Conservation (phyloP, 2,888 invertebrate species). For the Acleris cristana region DNA sequence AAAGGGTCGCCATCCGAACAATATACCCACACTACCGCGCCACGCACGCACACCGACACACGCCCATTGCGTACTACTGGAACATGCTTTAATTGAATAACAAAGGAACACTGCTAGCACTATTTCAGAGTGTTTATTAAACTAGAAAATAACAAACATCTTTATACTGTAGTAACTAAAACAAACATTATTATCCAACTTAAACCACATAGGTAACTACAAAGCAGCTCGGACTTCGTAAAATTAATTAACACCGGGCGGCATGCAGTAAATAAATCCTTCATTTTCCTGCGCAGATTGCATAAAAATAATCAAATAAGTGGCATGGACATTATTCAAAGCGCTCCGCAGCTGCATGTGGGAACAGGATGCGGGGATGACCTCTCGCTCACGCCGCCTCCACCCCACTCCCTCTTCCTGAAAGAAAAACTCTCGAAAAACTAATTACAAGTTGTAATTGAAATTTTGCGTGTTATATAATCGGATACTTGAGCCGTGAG, state of each 20-base stretch:
- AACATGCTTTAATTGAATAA: constrained; percentile 27
- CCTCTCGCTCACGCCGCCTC: constrained; percentile 61
- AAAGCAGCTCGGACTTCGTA: constrained; percentile 56
- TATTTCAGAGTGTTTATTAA: neutral
- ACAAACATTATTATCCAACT: constrained; percentile 24
- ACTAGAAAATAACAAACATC: neutral
- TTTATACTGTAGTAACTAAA: constrained; percentile 1
- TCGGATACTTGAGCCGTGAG: constrained; percentile 84
- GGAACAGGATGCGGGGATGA: constrained; percentile 50
- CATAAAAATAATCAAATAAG: constrained; percentile 83
- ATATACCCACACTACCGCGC: constrained; percentile 50
- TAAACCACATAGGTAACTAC: constrained; percentile 42
- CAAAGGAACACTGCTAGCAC: constrained; percentile 11
- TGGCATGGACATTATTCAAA: constrained; percentile 80
- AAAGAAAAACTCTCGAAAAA: constrained; percentile 85
- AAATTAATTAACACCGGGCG: constrained; percentile 76
- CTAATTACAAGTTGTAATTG: constrained; percentile 85
- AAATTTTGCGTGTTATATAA: constrained; percentile 85
- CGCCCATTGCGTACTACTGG: neutral
- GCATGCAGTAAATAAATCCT: constrained; percentile 73
- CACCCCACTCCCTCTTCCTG: constrained; percentile 76
- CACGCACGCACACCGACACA: constrained; percentile 38
- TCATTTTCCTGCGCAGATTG: constrained; percentile 79
- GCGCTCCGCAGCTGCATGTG: constrained; percentile 63
- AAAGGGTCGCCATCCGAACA: constrained; percentile 60